Conservation (phyloP, 2,797 vertebrate genomes). For the Urosaurus nigricauda region DNA sequence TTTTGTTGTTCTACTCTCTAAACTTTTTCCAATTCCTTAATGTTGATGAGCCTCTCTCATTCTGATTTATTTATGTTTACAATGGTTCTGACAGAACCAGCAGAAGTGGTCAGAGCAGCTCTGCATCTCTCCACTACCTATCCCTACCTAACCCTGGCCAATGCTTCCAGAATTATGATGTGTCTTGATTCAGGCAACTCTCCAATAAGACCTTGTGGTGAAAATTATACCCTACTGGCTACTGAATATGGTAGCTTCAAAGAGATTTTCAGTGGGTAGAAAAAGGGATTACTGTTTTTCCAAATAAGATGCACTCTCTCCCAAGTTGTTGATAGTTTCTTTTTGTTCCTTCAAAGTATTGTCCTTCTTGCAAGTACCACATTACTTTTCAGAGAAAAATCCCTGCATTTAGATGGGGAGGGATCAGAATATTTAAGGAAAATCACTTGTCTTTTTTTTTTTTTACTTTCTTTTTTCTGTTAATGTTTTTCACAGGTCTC, state of each 20-base stretch:
- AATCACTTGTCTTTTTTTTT: background rate
- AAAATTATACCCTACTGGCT: background rate
- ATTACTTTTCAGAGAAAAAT: background rate
- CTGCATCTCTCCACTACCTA: background rate
- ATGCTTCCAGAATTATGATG: background rate
- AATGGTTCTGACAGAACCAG: background rate
- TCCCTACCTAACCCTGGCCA: background rate
- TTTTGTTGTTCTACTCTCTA: conserved; percentile 43
- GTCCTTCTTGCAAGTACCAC: background rate
- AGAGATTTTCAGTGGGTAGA: too few species aligned
- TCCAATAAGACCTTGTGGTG: background rate
- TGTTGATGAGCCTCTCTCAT: background rate
- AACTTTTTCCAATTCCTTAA: conserved; percentile 14
- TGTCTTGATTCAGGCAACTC: background rate
- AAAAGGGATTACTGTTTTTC: too few species aligned
- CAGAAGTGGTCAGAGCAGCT: background rate
- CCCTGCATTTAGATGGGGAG: too few species aligned
- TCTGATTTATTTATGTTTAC: conserved; percentile 12
- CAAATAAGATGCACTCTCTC: too few species aligned
- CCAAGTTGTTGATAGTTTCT: background rate
- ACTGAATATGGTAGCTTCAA: background rate
- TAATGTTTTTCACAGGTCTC: background rate
- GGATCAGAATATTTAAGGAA: background rate
- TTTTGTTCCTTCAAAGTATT: background rate
- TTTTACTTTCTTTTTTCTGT: background rate